Conservation (phyloP, 1,140 invertebrate genomes). For the Proctacanthus coquilletti region DNA sequence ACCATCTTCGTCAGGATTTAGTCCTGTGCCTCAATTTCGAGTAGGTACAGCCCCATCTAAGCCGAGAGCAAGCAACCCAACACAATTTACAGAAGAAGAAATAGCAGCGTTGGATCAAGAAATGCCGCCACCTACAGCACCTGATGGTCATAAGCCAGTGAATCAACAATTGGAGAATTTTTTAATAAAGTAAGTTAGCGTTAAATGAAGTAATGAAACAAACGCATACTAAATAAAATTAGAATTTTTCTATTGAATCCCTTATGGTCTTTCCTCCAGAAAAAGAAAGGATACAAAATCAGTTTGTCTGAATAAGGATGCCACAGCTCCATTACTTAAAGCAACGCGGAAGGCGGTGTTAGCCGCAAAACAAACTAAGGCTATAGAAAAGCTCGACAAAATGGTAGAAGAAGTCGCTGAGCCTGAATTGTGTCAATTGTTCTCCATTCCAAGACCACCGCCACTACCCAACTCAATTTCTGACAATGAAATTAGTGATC, state of each 20-base stretch:
- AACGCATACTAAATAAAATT: too few relatives aligned
- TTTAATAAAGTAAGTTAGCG: too few relatives aligned
- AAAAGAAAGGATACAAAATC: too few relatives aligned
- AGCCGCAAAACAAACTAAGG: constrained; percentile 26
- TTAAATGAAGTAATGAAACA: too few relatives aligned
- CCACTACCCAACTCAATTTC: constrained; percentile 22
- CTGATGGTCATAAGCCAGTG: too few relatives aligned
- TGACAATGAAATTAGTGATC: constrained; percentile 24
- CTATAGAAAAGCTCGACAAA: constrained; percentile 28
- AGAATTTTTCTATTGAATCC: background rate
- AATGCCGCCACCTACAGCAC: constrained; percentile 25
- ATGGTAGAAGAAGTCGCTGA: constrained; percentile 30
- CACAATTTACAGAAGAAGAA: constrained; percentile 25
- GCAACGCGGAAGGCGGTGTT: constrained; percentile 24
- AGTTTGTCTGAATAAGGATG: too few relatives aligned
- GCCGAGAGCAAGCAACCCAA: constrained; percentile 19
- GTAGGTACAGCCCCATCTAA: constrained; percentile 25
- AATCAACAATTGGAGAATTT: too few relatives aligned
- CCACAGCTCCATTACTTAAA: constrained; percentile 18
- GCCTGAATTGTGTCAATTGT: constrained; percentile 14
- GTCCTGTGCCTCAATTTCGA: constrained; percentile 22
- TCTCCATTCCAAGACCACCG: constrained; percentile 4
- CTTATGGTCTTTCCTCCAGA: too few relatives aligned
- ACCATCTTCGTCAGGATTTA: constrained; percentile 14
- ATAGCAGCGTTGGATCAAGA: constrained; percentile 22